A percentile compares a stretch with the other conserved stretches of the same genome.
phyloP scores from a whole-genome alignment of 2,113 vertebrate genomes.

The Odontesthes bonariensis region DNA sequence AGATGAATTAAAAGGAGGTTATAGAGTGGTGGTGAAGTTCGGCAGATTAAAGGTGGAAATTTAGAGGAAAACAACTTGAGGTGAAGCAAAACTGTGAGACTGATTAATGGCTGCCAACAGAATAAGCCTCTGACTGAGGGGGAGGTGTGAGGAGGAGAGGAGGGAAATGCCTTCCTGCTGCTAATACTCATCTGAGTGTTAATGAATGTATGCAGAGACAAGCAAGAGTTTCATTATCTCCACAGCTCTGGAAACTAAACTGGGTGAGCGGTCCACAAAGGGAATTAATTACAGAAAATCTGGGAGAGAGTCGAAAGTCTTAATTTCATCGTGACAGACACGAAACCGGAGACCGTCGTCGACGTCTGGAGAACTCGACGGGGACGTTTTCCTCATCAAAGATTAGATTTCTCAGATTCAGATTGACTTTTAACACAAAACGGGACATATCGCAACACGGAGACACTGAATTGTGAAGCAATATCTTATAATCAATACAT shows the following conservation, averaged over 20 bases:
- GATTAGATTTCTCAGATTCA: conserved; percentile 14
- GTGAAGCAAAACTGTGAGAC: conserved; percentile 18
- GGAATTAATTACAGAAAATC: conserved; percentile 44
- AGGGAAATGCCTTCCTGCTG: conserved; percentile 19
- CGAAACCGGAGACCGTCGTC: conserved; percentile 1
- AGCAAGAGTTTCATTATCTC: conserved; percentile 60
- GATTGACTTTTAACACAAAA: too few relatives aligned
- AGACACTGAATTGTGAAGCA: too few relatives aligned
- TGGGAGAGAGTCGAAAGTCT: neutral
- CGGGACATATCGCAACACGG: too few relatives aligned
- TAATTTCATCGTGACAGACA: conserved; percentile 20
- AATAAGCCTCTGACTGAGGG: conserved; percentile 25
- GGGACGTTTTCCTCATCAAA: conserved; percentile 20
- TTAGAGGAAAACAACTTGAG: conserved; percentile 30
- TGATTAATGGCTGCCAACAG: conserved; percentile 36
- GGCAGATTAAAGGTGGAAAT: conserved; percentile 14
- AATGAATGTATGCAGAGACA: conserved; percentile 47
- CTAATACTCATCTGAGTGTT: conserved; percentile 45
- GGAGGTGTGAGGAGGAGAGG: conserved; percentile 23
- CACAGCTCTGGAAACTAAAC: conserved; percentile 46
- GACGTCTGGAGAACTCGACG: conserved; percentile 3
- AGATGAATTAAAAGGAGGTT: neutral
- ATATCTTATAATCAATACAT: too few relatives aligned
- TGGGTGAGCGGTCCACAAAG: conserved; percentile 41
- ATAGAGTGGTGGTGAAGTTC: neutral